Percentiles rank a stretch among this genome's conserved stretches.
Conservation (phyloP, 2,888 invertebrate genomes). For the Standfussiana lucernea region DNA sequence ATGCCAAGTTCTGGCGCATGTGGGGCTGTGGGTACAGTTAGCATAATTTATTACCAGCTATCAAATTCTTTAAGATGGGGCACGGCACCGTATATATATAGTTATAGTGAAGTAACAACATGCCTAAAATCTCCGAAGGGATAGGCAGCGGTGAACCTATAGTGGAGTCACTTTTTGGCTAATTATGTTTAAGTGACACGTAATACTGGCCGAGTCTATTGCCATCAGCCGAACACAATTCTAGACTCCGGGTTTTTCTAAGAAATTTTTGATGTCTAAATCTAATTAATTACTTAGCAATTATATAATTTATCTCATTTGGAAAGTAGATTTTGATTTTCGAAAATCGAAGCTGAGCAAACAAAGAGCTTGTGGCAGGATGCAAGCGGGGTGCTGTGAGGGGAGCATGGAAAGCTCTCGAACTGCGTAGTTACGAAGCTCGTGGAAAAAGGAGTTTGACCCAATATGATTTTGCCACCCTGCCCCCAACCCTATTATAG, state of each 20-base stretch:
- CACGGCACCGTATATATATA: neutral
- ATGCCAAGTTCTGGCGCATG: conserved; percentile 6
- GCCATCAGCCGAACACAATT: neutral
- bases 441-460: neutral
- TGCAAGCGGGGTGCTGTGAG: neutral
- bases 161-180: neutral
- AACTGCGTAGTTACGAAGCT: neutral
- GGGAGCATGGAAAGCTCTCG: neutral
- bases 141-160: neutral
- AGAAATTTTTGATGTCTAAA: neutral
- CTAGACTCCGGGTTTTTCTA: neutral
- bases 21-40: neutral
- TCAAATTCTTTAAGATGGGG: neutral
- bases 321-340: neutral
- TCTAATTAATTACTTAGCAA: neutral
- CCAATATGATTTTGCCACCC: conserved; percentile 31
- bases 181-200: neutral
- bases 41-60: neutral
- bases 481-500: neutral
- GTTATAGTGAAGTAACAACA: neutral
- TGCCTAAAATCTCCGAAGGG: neutral
- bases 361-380: neutral
- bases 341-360: neutral
- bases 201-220: neutral
- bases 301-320: neutral